These are phyloP conservation scores for Lepidonotus clava DNA, from an alignment of 2,888 invertebrate genomes.

Conservation along the genomic window DNA sequence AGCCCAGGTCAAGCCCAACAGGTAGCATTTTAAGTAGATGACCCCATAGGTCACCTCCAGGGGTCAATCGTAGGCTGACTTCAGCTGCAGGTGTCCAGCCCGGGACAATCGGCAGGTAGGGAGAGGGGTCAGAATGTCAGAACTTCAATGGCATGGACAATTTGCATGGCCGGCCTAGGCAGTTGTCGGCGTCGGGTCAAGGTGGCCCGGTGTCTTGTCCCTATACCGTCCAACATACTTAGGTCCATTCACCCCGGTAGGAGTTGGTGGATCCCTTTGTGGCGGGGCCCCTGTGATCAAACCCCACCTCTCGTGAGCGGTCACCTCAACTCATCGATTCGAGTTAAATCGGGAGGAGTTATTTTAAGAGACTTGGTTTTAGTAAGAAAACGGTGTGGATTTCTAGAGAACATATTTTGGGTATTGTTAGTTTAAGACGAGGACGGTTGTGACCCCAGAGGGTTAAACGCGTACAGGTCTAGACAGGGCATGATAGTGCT, in stretches of 20 bases:
- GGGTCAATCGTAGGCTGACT: constrained; percentile 6
- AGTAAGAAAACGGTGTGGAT: not conserved
- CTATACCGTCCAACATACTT: not conserved
- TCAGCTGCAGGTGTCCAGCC: constrained; percentile 3
- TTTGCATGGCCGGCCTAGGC: not conserved
- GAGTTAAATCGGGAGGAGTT: not conserved
- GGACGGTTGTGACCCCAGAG: not conserved
- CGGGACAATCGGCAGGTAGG: not conserved
- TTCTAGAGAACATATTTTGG: not conserved
- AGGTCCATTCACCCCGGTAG: not conserved
- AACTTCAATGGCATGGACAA: not conserved
- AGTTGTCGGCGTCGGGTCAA: not conserved
- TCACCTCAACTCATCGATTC: not conserved
- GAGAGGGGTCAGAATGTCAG: not conserved
- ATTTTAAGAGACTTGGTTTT: not conserved
- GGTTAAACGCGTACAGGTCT: not conserved
- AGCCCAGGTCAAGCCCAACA: too few species aligned
- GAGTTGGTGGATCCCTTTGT: not conserved
- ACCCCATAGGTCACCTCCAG: not conserved
- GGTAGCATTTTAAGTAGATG: too few species aligned
- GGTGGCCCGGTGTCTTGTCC: too few species aligned
- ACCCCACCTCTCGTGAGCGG: not conserved
- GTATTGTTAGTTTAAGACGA: not conserved
- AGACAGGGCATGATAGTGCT: not conserved
- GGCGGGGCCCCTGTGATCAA: not conserved